Evolutionary conservation across 2,113 vertebrate genomes (phyloP).

Genomic region (Phainopepla nitens): DNA sequence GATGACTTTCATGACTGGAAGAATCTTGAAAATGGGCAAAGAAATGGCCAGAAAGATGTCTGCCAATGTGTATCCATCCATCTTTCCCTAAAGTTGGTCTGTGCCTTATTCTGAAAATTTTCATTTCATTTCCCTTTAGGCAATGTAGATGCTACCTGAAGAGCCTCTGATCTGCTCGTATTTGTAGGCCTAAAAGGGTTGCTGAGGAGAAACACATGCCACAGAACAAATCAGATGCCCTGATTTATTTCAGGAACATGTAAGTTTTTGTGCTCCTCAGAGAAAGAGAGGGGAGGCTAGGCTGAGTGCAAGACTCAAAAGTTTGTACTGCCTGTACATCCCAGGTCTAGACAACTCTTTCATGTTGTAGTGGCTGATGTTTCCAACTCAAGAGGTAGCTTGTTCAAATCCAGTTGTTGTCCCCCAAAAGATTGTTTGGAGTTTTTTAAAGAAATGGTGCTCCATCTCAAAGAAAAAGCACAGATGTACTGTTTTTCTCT

Average conservation of each 20-base stretch:
- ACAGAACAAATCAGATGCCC: background rate
- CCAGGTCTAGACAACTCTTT: background rate
- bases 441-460: background rate
- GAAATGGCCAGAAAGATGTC: background rate
- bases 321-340: background rate
- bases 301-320: background rate
- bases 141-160: background rate
- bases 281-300: background rate
- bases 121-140: background rate
- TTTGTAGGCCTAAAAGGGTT: background rate
- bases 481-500: background rate
- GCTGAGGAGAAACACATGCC: background rate
- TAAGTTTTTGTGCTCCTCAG: background rate
- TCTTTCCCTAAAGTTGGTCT: background rate
- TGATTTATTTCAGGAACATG: background rate
- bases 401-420: background rate
- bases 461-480: background rate
- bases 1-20: background rate
- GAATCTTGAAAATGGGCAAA: background rate
- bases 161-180: background rate
- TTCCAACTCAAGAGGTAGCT: background rate
- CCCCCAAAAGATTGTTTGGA: background rate
- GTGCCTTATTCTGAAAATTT: background rate
- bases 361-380: background rate
- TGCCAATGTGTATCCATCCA: background rate